Evolutionary conservation across 23 tunicate species (phyloP).

Genomic region (Botrylloides violaceus): DNA sequence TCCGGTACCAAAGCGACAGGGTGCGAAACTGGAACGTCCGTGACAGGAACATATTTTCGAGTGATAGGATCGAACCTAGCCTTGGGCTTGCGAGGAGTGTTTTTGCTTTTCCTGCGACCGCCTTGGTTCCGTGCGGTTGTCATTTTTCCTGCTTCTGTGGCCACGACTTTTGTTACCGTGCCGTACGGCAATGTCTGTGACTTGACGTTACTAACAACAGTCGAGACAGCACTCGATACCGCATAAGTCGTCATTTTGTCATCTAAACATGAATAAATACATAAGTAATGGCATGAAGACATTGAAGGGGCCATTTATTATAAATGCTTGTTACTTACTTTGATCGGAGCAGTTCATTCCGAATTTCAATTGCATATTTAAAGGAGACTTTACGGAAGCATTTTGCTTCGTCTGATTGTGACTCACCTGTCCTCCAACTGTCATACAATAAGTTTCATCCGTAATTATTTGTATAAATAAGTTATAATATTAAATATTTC

Average conservation of each 20-base stretch:
- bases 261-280: no score
- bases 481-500: no score
- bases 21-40: neutral
- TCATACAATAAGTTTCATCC: no score
- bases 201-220: neutral
- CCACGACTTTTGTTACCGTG: neutral
- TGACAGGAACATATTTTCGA: slow-evolving; percentile 6
- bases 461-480: no score
- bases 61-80: slow-evolving; percentile 22
- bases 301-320: no score
- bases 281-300: no score
- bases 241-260: neutral
- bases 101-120: slow-evolving; percentile 4
- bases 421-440: neutral
- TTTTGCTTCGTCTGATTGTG: neutral
- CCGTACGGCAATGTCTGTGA: neutral
- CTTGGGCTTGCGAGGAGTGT: neutral
- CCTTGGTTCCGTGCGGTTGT: neutral
- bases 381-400: neutral
- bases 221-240: neutral
- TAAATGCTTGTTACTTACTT: no score
- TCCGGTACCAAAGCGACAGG: neutral
- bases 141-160: neutral
- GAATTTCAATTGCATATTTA: neutral
- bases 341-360: neutral